These are phyloP conservation scores for Fabriciana adippe DNA, from an alignment of 2,888 invertebrate genomes.

Conservation along the genomic window DNA sequence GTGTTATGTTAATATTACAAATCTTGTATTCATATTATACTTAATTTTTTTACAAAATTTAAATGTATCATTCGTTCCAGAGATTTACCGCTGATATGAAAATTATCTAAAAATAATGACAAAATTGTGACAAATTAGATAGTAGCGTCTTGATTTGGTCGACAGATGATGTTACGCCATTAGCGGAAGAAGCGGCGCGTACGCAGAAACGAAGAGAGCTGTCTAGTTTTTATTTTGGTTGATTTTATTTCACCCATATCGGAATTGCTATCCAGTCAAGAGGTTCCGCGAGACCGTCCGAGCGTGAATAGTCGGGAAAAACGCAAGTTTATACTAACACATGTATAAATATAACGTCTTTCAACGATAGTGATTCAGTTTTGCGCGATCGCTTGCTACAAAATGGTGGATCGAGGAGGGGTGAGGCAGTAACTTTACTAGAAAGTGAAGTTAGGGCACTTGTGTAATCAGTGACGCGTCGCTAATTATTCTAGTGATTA, in stretches of 20 bases:
- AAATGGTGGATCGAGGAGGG: slow-evolving; percentile 70
- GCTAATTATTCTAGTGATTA: slow-evolving; percentile 43
- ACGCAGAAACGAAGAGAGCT: slow-evolving; percentile 47
- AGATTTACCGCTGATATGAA: slow-evolving; percentile 52
- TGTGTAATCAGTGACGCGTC: slow-evolving; percentile 55
- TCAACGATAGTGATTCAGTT: slow-evolving; percentile 75
- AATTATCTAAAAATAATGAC: slow-evolving; percentile 54
- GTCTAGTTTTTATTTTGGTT: slow-evolving; percentile 60
- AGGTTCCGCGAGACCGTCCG: slow-evolving; percentile 61
- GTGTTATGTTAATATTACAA: neutral
- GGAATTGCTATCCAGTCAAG: slow-evolving; percentile 57
- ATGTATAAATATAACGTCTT: slow-evolving; percentile 78
- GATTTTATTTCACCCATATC: slow-evolving; percentile 64
- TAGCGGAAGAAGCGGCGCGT: slow-evolving; percentile 71
- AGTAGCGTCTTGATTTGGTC: slow-evolving; percentile 43
- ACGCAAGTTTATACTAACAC: slow-evolving; percentile 74
- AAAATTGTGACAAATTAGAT: slow-evolving; percentile 59
- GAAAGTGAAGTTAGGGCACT: slow-evolving; percentile 67
- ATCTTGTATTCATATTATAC: neutral
- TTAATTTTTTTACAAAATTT: slow-evolving; percentile 2
- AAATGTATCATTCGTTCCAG: slow-evolving; percentile 32
- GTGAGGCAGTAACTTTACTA: slow-evolving; percentile 44
- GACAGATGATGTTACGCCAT: slow-evolving; percentile 47
- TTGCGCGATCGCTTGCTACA: slow-evolving; percentile 76
- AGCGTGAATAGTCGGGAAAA: slow-evolving; percentile 74